Evolutionary conservation across 2,113 vertebrate species (phyloP).

Genomic region (Columba janthina): DNA sequence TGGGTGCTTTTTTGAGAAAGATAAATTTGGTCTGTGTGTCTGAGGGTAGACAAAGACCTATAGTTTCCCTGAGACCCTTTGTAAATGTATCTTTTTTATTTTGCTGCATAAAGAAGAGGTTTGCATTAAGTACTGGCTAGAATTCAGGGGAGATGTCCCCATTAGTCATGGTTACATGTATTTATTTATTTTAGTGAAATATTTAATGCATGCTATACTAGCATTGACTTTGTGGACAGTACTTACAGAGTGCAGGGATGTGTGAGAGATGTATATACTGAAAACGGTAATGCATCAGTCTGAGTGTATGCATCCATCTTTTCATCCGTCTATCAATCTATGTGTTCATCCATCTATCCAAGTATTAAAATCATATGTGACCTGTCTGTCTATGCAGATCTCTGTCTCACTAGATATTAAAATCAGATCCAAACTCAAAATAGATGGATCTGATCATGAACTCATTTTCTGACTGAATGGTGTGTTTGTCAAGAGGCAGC

Average conservation of each 20-base stretch:
- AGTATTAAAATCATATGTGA: slow-evolving; percentile 58
- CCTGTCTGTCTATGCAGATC: slow-evolving; percentile 22
- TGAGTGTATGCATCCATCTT: slow-evolving; percentile 11
- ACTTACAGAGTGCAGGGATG: slow-evolving; percentile 13
- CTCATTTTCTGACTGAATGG: background rate
- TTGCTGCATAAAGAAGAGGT: slow-evolving; percentile 4
- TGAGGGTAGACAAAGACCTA: background rate
- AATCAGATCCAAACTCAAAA: slow-evolving; percentile 16
- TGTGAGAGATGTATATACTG: background rate
- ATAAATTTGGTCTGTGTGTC: background rate
- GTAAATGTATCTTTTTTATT: slow-evolving; percentile 14
- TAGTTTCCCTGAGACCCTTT: background rate
- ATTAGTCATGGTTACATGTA: background rate
- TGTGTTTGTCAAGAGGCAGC: background rate
- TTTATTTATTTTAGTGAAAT: slow-evolving; percentile 62
- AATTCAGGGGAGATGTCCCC: background rate
- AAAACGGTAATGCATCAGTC: background rate
- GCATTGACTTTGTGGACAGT: slow-evolving; percentile 23
- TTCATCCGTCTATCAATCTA: slow-evolving; percentile 9
- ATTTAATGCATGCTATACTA: background rate
- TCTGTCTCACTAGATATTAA: slow-evolving; percentile 33
- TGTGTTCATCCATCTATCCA: slow-evolving; percentile 25
- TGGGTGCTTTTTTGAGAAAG: background rate
- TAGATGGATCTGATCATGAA: background rate
- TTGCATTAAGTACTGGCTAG: slow-evolving; percentile 5